Percentiles rank a stretch among this genome's conserved stretches.
phyloP scores from a whole-genome alignment of 1,140 invertebrate species.

The Euborellia annulipes region DNA sequence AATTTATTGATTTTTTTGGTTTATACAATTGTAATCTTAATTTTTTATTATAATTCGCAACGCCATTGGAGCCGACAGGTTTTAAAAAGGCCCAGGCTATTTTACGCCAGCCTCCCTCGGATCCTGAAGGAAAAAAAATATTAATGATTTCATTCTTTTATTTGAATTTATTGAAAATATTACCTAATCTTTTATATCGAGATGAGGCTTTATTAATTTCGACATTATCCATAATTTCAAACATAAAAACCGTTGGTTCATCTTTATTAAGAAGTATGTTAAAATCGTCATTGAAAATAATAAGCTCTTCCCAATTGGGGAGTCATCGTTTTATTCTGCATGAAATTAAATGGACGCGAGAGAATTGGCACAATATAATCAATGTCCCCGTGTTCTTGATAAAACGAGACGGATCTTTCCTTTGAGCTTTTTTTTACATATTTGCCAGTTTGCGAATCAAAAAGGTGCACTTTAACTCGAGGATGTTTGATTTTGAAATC shows the following conservation, averaged over 20 bases:
- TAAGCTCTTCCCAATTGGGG: constrained; percentile 47
- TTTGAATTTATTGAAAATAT: no score
- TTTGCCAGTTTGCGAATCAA: constrained; percentile 22
- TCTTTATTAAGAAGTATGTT: constrained; percentile 30
- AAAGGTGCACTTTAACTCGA: constrained; percentile 29
- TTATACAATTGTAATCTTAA: constrained; percentile 42
- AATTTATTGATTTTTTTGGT: no score
- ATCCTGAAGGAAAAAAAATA: constrained; percentile 22
- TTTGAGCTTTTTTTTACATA: constrained; percentile 19
- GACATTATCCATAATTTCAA: constrained; percentile 39
- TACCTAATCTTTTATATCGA: constrained; percentile 28
- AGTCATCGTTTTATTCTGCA: constrained; percentile 22
- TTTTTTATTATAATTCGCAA: constrained; percentile 35
- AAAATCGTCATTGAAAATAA: constrained; percentile 43
- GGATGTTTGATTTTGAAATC: constrained; percentile 26
- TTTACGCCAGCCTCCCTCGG: constrained; percentile 38
- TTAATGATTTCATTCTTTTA: no score
- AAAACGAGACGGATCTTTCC: constrained; percentile 11
- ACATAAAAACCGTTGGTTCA: constrained; percentile 36
- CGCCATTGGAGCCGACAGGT: constrained; percentile 32
- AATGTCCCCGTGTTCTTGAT: constrained; percentile 10
- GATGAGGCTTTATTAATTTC: constrained; percentile 24
- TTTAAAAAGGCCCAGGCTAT: constrained; percentile 52
- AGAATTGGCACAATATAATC: constrained; percentile 15
- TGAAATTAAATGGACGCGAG: constrained; percentile 16